Evolutionary conservation across 1,140 invertebrate species (phyloP).

Genomic region (Galendromus occidentalis): DNA sequence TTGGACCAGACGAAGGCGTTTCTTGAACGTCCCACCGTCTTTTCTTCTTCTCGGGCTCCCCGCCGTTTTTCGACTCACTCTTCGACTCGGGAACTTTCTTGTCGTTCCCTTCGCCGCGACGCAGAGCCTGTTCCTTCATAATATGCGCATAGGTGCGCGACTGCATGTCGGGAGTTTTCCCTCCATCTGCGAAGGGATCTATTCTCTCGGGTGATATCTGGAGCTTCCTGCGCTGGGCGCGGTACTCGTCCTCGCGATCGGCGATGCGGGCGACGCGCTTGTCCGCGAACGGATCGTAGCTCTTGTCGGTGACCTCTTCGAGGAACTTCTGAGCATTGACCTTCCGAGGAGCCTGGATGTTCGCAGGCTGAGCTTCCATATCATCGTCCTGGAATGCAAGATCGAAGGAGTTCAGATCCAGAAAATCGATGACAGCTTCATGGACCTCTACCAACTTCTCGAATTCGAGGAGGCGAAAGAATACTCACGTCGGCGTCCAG

Average conservation of each 20-base stretch:
- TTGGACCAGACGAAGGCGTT: neutral
- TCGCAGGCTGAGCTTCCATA: neutral
- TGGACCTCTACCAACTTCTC: neutral
- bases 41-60: neutral
- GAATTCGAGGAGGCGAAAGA: constrained; percentile 2
- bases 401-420: constrained; percentile 1
- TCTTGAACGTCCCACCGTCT: constrained; percentile 1
- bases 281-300: constrained; percentile 91
- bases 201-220: constrained; percentile 87
- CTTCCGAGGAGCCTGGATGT: constrained; percentile 39
- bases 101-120: constrained; percentile 66
- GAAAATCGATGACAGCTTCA: neutral
- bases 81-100: constrained; percentile 22
- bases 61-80: neutral
- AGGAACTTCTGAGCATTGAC: constrained; percentile 26
- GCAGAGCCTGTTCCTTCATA: constrained; percentile 78
- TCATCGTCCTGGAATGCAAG: constrained; percentile 12
- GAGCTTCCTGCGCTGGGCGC: constrained; percentile 58
- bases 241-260: constrained; percentile 89
- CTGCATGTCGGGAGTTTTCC: constrained; percentile 87
- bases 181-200: constrained; percentile 94
- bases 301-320: constrained; percentile 33
- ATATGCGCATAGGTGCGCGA: constrained; percentile 88
- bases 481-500: constrained; percentile 40
- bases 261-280: constrained; percentile 61